Evolutionary conservation across 2,888 invertebrate genomes (phyloP), one percentile per base, ranked within the genome.

Genomic region (Tachina grossa): DNA sequence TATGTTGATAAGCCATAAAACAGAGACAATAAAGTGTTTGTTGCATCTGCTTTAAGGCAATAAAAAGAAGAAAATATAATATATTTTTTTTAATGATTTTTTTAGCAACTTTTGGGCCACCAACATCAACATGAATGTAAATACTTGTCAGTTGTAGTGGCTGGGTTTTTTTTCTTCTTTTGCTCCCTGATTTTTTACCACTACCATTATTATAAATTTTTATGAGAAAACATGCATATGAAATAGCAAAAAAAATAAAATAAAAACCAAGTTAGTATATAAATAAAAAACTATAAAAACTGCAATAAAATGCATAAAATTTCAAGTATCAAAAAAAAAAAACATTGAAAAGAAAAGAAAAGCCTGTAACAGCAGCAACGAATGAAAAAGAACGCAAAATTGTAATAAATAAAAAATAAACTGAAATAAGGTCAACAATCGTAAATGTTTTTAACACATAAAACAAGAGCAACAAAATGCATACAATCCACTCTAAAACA

Each of bases 301-400:
- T 83, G 85, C 83, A 85, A 83, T 83, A 83, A 85, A 85, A 85
- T 82, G 82, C 85, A 85, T 82, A 79, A 85, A 83, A 85, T 55
- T 69, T 74, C 57, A 78, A 85, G 85, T 72, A 78, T 68, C 39
- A 49, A 49, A 65, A 47, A 74, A 81, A 16, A 41, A 47, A 39
- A 6, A 6, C 5, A 31, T 31, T 31, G 6, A 31, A 31, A 31
- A 47, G 68, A 22, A 68, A 22, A 66, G 16, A 63, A 43, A 53
- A 55, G 55, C 65, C 79, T 74, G 74, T 49, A 47, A 80, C 41
- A 47, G 14, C 39, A 63, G 45, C 65, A 43, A 57, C 72, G n/a
- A 72, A 71, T 63, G 9, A 51, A 69, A 68, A 65, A 43, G 16
- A 65, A 45, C 22, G 10, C 22, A 39, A 79, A 59, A 65, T 4